Base-by-base conservation (phyloP, 2,113 vertebrate genomes). In the Cyprinus carpio region DNA sequence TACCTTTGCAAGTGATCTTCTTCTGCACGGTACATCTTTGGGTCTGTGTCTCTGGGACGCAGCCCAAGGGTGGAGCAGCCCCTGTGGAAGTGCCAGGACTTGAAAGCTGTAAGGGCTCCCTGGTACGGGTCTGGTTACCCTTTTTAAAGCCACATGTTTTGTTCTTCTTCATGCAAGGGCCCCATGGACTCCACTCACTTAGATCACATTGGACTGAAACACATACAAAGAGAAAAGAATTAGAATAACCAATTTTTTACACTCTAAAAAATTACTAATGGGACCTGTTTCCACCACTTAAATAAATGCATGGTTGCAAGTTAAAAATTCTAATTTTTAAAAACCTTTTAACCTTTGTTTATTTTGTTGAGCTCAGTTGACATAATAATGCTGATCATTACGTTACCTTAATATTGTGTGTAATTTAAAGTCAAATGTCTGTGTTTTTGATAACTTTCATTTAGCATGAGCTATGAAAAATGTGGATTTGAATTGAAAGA, bases 71-170 rank as follows among this genome's bases (percentile, higher is more conserved):
- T 0, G 96, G 94, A 13, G 94, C 93, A 0, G 93, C 89, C 9
- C 89, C 84, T 37, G 74, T 81, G 43, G 90, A 85, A 6, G 90
- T 89, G 12, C 91, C 93, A 0, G 78, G 85, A 86, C 90, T 91
- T 9, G 95, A 93, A 62, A 92, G 91, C 56, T 96, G 93, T 58
- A 96, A 89, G 4, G 98, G 94, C 83, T 92, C 89, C 34, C 97
- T 93, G 0, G 93, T 91, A 51, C 98, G 93, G 15, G 95, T 95
- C 93, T 98, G 96, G 0, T 92, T 94, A 83, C 97, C 98, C 91
- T 96, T 97, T 93, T 96, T 97, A 93, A 98, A 99, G 87, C 98
- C 98, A 86, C 98, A 99, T 51, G 95, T 95, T 94, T 96, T 97
- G 92, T 95, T 96, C 91, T 96, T 97, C 94, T 97, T 99, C 92